These are phyloP conservation scores for Montipora cactus DNA, from an alignment of 64 coral and sea anemone species.

Conservation along the genomic window DNA sequence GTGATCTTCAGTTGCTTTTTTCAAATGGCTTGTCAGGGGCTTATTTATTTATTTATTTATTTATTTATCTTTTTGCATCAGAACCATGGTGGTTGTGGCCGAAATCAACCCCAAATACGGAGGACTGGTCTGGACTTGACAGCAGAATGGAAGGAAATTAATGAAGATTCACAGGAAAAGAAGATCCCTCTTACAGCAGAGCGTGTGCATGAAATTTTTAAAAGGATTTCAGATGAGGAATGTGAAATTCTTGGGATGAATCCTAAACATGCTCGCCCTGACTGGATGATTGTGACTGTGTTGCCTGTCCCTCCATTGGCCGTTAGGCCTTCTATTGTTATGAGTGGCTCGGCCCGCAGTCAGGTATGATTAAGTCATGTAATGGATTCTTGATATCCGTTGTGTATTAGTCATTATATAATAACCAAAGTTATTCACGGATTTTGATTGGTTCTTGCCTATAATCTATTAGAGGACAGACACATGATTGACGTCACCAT, in stretches of 20 bases:
- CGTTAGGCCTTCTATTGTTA: slow-evolving; percentile 98
- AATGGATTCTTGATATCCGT: neutral
- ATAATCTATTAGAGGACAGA: too few relatives aligned
- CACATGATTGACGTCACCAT: too few relatives aligned
- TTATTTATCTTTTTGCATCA: neutral
- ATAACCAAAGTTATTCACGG: too few relatives aligned
- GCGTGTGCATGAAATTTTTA: slow-evolving; percentile 97
- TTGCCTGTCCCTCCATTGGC: slow-evolving; percentile 94
- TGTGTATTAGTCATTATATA: too few relatives aligned
- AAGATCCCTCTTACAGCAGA: slow-evolving; percentile 98
- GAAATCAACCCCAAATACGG: slow-evolving; percentile 95
- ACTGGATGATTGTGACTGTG: slow-evolving; percentile 99
- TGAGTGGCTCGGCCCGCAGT: slow-evolving; percentile 95
- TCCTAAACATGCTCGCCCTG: slow-evolving; percentile 86
- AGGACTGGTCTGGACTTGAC: slow-evolving; percentile 90
- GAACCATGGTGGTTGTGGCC: slow-evolving; percentile 98
- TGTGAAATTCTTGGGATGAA: slow-evolving; percentile 94
- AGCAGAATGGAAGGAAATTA: slow-evolving; percentile 98
- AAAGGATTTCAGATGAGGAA: slow-evolving; percentile 98
- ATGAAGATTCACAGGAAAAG: slow-evolving; percentile 98
- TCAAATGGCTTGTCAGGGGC: neutral
- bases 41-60: neutral
- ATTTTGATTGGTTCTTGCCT: too few relatives aligned
- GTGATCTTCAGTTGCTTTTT: neutral
- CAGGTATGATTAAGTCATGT: slow-evolving; percentile 72